Evolutionary conservation across 2,113 vertebrate genomes (phyloP).

Genomic region (Sander vitreus): DNA sequence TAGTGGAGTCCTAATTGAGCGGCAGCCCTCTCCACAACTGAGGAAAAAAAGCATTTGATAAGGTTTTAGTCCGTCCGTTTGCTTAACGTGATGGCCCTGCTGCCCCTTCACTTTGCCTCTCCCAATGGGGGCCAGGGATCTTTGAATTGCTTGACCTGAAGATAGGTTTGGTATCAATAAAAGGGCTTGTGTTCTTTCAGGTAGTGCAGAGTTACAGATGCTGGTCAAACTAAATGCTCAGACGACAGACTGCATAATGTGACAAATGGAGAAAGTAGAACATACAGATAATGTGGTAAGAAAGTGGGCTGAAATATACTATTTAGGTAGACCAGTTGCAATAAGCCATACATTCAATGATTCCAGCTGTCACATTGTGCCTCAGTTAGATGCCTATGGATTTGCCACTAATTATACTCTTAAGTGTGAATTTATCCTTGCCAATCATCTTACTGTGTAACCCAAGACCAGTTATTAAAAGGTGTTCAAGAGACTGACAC

Average conservation of each 20-base stretch:
- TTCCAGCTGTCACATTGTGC: not conserved
- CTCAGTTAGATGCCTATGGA: not conserved
- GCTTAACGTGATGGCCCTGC: slow-evolving; percentile 30
- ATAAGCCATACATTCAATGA: not conserved
- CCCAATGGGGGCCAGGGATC: not conserved
- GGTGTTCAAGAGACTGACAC: not conserved
- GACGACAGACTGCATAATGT: not conserved
- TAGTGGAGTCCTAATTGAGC: slow-evolving; percentile 34
- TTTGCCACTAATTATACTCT: not conserved
- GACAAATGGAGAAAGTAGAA: not conserved
- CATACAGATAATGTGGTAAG: not conserved
- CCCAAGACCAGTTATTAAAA: not conserved
- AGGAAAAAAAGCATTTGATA: slow-evolving; percentile 34
- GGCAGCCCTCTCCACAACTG: not conserved
- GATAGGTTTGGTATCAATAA: not conserved
- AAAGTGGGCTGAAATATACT: not conserved
- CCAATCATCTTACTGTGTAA: not conserved
- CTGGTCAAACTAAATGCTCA: not conserved
- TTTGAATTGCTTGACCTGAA: slow-evolving; percentile 35
- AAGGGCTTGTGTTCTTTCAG: slow-evolving; percentile 19
- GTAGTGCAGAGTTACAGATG: not conserved
- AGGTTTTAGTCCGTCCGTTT: slow-evolving; percentile 32
- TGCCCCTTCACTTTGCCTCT: slow-evolving; percentile 47
- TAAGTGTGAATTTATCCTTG: not conserved
- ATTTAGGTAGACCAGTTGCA: not conserved